Evolutionary conservation across 2,888 invertebrate species (phyloP).

Genomic region (Sinotaia quadrata): DNA sequence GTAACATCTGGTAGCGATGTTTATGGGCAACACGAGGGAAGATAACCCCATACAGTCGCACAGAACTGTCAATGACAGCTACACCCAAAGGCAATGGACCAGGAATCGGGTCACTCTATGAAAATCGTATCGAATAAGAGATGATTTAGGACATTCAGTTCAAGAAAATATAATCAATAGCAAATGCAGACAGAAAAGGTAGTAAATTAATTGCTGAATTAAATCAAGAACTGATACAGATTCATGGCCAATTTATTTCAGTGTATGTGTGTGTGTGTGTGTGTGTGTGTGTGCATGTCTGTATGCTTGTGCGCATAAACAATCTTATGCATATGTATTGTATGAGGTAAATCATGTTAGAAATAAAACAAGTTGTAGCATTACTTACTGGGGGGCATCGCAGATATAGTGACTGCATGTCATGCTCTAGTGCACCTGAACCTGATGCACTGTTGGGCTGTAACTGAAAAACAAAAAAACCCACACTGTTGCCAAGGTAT

Average conservation of each 20-base stretch:
- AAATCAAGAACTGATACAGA: too few relatives aligned
- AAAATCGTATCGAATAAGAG: too few relatives aligned
- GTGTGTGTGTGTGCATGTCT: background rate
- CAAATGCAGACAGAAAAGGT: too few relatives aligned
- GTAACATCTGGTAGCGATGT: constrained; percentile 96
- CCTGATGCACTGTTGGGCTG: constrained; percentile 96
- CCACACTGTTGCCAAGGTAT: background rate
- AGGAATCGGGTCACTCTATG: constrained; percentile 66
- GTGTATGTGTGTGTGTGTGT: background rate
- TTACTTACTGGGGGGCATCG: constrained; percentile 64
- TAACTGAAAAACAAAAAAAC: constrained; percentile 77
- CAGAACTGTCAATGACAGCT: constrained; percentile 95
- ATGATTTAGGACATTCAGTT: too few relatives aligned
- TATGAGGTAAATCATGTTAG: too few relatives aligned
- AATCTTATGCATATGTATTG: too few relatives aligned
- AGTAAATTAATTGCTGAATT: too few relatives aligned
- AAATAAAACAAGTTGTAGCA: background rate
- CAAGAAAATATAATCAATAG: too few relatives aligned
- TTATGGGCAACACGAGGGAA: constrained; percentile 93
- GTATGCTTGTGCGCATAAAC: background rate
- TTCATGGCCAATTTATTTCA: too few relatives aligned
- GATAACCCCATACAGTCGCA: constrained; percentile 91
- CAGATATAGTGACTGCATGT: constrained; percentile 90
- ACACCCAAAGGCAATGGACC: constrained; percentile 88
- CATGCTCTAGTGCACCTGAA: constrained; percentile 96